Evolutionary conservation across 2,888 invertebrate species (phyloP), one percentile per base, ranked within the genome.

Genomic region (Dastarcus helophoroides): DNA sequence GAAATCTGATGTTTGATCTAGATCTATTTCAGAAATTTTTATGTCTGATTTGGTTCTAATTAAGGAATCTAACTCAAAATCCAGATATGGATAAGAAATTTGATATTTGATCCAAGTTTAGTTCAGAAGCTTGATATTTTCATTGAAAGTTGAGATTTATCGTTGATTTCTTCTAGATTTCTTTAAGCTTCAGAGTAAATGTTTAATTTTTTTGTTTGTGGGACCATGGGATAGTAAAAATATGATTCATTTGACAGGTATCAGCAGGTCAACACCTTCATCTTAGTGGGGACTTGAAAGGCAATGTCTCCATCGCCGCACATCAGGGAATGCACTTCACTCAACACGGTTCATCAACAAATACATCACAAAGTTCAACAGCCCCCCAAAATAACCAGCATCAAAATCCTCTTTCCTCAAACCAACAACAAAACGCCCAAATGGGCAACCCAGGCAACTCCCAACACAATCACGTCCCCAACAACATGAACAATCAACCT

Each of bases 231-330:
- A n/a, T n/a, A n/a, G n/a, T n/a, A n/a, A n/a, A n/a, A n/a, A n/a
- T n/a, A n/a, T n/a, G n/a, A n/a, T n/a, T n/a, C n/a, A 12, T 14
- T 35, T 48, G 50, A 14, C 59, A 86, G 85, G 85, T 86, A 46
- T 83, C 84, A 2, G 82, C 85, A 46, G 86, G 85, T 15, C 89
- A 89, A 61, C 85, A 84, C 54, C 74, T 85, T 69, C 79, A 81
- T 60, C 68, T 83, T 46, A 76, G 74, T 48, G 75, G 79, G 42
- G 78, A 76, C 43, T 65, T 78, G 45, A 76, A 77, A 53, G 72
- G 74, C 47, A 78, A 76, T 37, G 80, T 84, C 29, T 80, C 82
- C 2, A 80, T 84, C 33, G 83, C 83, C n/a, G 76, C 83, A 14
- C 84, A 85, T 57, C 85, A 85, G 58, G 82, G 83, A 46, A 79